These are phyloP conservation scores for Drosophila kikkawai DNA, from an alignment of 1,140 invertebrate species.

Conservation along the genomic window DNA sequence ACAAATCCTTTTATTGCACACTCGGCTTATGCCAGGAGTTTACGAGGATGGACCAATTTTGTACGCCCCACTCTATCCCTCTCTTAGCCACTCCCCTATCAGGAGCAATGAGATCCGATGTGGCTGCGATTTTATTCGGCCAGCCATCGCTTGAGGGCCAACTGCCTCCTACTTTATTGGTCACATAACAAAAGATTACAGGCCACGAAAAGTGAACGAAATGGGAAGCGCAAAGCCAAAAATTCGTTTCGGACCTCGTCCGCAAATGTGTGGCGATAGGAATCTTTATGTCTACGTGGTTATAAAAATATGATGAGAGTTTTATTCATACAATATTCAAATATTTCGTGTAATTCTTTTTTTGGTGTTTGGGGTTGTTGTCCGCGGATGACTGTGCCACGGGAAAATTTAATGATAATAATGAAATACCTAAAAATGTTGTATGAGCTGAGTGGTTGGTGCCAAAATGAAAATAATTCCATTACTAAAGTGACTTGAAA, in stretches of 20 bases:
- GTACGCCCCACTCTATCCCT: constrained; percentile 26
- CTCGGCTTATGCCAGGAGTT: constrained; percentile 71
- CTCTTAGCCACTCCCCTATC: constrained; percentile 38
- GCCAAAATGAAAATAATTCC: constrained; percentile 30
- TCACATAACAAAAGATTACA: constrained; percentile 80
- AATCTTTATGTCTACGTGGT: constrained; percentile 77
- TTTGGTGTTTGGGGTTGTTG: constrained; percentile 25
- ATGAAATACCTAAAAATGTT: too few species aligned
- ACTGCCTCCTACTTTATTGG: constrained; percentile 78
- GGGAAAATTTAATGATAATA: constrained; percentile 20
- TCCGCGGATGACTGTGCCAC: constrained; percentile 32
- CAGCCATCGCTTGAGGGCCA: constrained; percentile 43
- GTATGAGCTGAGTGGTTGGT: background rate
- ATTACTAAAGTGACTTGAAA: constrained; percentile 69
- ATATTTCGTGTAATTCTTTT: constrained; percentile 31
- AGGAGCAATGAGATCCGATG: constrained; percentile 43
- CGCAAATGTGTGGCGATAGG: constrained; percentile 42
- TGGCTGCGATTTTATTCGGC: constrained; percentile 43
- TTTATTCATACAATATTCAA: constrained; percentile 64
- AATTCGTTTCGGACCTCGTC: constrained; percentile 53
- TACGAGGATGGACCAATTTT: constrained; percentile 68
- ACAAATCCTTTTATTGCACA: constrained; percentile 83
- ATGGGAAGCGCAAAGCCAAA: constrained; percentile 28
- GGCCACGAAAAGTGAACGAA: constrained; percentile 15
- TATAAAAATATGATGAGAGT: constrained; percentile 80